Evolutionary conservation across 2,888 invertebrate genomes (phyloP).

Genomic region (Dicyrtomina minuta): DNA sequence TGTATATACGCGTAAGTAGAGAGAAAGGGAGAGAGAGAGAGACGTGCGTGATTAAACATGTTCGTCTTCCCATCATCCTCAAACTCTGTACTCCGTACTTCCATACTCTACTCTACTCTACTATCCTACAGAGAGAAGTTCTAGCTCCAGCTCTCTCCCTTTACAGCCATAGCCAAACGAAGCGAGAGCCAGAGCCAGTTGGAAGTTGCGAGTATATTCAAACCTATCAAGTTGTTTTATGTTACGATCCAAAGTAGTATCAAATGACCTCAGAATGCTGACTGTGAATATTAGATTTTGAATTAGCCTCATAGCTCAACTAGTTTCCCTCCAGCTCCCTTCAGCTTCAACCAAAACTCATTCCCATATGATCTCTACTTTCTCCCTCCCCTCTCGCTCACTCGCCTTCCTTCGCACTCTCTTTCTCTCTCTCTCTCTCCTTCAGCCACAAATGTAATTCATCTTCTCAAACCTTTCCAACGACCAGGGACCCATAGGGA

Average conservation of each 20-base stretch:
- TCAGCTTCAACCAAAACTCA: no score
- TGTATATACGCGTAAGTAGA: neutral
- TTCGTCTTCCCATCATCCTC: neutral
- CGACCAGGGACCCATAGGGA: neutral
- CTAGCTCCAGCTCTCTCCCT: no score
- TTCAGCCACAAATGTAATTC: no score
- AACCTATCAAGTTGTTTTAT: no score
- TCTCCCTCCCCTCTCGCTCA: no score
- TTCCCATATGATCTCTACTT: no score
- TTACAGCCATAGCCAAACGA: no score
- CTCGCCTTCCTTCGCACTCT: no score
- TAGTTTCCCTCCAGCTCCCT: neutral
- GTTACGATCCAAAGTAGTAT: neutral
- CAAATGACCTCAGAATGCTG: conserved; percentile 4
- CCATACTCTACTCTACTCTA: neutral
- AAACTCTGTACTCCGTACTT: neutral
- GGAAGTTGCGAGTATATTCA: no score
- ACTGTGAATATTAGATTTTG: conserved; percentile 8
- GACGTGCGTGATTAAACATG: conserved; percentile 11
- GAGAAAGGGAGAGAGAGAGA: neutral
- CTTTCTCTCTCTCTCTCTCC: neutral
- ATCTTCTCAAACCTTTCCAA: neutral
- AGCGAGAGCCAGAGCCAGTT: no score
- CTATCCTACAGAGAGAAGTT: neutral
- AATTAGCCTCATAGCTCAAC: neutral